These are phyloP conservation scores for Eubasilissa splendida DNA, from an alignment of 2,888 invertebrate genomes.

Conservation along the genomic window DNA sequence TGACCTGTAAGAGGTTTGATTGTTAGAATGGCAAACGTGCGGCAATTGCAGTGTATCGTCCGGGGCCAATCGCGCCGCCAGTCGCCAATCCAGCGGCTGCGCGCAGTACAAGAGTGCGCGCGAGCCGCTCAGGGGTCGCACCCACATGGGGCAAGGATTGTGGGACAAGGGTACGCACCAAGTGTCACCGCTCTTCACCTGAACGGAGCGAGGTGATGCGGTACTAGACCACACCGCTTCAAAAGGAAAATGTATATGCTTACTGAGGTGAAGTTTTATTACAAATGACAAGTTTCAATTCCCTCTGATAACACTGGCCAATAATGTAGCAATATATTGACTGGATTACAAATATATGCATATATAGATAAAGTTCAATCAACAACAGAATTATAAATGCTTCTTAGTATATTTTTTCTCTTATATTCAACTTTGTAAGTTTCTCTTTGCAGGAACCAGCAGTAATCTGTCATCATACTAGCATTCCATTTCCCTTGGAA, in stretches of 20 bases:
- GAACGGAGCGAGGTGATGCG: slow-evolving; percentile 62
- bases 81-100: slow-evolving; percentile 65
- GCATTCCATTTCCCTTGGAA: too few relatives aligned
- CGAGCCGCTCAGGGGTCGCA: slow-evolving; percentile 76
- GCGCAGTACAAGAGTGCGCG: slow-evolving; percentile 77
- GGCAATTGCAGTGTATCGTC: slow-evolving; percentile 59
- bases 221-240: slow-evolving; percentile 58
- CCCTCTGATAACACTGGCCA: too few relatives aligned
- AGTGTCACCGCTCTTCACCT: slow-evolving; percentile 72
- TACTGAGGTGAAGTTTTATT: slow-evolving; percentile 45
- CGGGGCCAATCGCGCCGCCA: slow-evolving; percentile 59
- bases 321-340: too few relatives aligned
- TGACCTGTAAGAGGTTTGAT: slow-evolving; percentile 60
- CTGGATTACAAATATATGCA: too few relatives aligned
- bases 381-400: too few relatives aligned
- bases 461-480: too few relatives aligned
- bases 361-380: too few relatives aligned
- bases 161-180: slow-evolving; percentile 86
- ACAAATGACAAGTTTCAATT: neutral
- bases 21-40: slow-evolving; percentile 60
- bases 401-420: too few relatives aligned
- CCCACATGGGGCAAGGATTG: slow-evolving; percentile 81
- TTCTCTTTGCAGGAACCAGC: too few relatives aligned
- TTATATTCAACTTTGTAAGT: too few relatives aligned
- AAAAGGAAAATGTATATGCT: slow-evolving; percentile 58